Evolutionary conservation across 2,797 vertebrate genomes (phyloP).

Genomic region (Echeneis naucrates): DNA sequence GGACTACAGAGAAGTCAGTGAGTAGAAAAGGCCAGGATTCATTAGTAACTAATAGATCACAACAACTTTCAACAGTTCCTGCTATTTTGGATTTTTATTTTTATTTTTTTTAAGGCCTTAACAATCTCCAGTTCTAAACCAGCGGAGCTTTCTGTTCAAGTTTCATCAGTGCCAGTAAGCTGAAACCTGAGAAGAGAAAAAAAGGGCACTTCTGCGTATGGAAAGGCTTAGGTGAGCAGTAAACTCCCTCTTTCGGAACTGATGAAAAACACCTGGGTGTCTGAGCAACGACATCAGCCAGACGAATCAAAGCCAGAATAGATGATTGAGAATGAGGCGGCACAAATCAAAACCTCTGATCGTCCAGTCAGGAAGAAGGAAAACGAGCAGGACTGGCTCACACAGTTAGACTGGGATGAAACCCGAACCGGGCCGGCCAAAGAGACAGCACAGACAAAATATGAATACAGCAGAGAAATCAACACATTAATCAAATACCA

Average conservation of each 20-base stretch:
- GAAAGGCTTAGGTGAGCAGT: slow-evolving; percentile 80
- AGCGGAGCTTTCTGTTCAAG: slow-evolving; percentile 41
- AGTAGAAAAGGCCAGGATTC: slow-evolving; percentile 26
- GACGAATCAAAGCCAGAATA: slow-evolving; percentile 72
- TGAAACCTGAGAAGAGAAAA: slow-evolving; percentile 75
- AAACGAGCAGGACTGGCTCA: slow-evolving; percentile 9
- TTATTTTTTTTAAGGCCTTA: slow-evolving; percentile 14
- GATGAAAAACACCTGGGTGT: slow-evolving; percentile 84
- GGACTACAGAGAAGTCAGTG: slow-evolving; percentile 34
- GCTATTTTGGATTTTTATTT: slow-evolving; percentile 27
- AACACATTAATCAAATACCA: slow-evolving; percentile 53
- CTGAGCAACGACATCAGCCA: slow-evolving; percentile 62
- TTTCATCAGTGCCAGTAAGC: slow-evolving; percentile 57
- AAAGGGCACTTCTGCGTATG: slow-evolving; percentile 73
- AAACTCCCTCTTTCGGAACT: slow-evolving; percentile 74
- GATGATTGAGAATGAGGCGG: slow-evolving; percentile 65
- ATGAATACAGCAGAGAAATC: slow-evolving; percentile 20
- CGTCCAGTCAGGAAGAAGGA: slow-evolving; percentile 19
- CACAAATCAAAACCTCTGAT: slow-evolving; percentile 66
- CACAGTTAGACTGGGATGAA: slow-evolving; percentile 34
- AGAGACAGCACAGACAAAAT: slow-evolving; percentile 39
- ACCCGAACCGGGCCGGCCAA: slow-evolving; percentile 41
- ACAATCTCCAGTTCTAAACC: slow-evolving; percentile 48
- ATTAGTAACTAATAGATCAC: slow-evolving; percentile 44
- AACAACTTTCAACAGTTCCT: slow-evolving; percentile 48